Evolutionary conservation across 2,888 invertebrate genomes (phyloP).

Genomic region (Leptinotarsa tumamoca): DNA sequence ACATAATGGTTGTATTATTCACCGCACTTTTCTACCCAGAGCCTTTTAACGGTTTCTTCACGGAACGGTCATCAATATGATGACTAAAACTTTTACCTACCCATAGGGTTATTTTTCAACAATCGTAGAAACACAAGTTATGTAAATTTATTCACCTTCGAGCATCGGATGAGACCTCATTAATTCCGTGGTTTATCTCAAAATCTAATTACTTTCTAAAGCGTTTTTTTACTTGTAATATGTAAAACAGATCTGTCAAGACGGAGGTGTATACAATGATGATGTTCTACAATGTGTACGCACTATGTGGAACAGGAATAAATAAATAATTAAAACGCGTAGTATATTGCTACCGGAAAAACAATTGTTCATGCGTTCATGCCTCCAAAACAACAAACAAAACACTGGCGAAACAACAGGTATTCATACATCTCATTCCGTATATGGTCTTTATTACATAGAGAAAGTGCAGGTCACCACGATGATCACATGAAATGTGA

Average conservation of each 20-base stretch:
- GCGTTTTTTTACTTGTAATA: constrained; percentile 16
- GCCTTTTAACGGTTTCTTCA: too few species aligned
- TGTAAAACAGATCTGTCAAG: constrained; percentile 20
- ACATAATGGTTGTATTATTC: too few species aligned
- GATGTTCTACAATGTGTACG: constrained; percentile 14
- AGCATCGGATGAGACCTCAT: background rate
- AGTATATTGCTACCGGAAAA: constrained; percentile 14
- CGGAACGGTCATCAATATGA: too few species aligned
- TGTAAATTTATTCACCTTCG: constrained; percentile 3
- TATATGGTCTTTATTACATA: background rate
- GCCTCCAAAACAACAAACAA: constrained; percentile 9
- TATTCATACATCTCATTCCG: background rate
- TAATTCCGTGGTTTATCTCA: constrained; percentile 11
- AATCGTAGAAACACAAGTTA: background rate
- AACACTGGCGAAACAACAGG: background rate
- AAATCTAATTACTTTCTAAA: constrained; percentile 8
- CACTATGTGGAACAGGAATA: constrained; percentile 22
- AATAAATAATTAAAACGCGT: constrained; percentile 11
- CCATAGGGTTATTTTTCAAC: too few species aligned
- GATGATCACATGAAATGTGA: too few species aligned
- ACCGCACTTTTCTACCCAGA: too few species aligned
- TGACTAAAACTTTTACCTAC: too few species aligned
- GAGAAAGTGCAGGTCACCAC: background rate
- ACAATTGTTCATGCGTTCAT: constrained; percentile 18
- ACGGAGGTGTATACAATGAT: constrained; percentile 16